Evolutionary conservation across 2,797 vertebrate species (phyloP).

Genomic region (Coendou prehensilis): DNA sequence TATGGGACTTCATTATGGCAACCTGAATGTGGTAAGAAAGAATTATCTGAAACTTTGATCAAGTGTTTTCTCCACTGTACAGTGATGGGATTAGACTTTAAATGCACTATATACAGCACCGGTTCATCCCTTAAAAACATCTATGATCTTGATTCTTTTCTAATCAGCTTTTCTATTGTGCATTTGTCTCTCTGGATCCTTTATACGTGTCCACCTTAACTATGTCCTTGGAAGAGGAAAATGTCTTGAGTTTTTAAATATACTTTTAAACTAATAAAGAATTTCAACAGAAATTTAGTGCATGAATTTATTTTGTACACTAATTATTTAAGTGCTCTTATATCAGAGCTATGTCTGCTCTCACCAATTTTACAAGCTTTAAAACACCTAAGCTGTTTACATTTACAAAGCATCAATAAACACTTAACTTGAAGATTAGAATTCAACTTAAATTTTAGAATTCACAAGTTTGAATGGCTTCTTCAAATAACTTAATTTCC

Average conservation of each 20-base stretch:
- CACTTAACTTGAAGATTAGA: slow-evolving; percentile 41
- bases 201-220: background rate
- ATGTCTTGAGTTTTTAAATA: background rate
- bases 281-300: slow-evolving; percentile 57
- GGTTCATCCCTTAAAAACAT: background rate
- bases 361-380: slow-evolving; percentile 6
- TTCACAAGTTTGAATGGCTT: slow-evolving; percentile 35
- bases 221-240: background rate
- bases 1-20: background rate
- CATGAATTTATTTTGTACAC: slow-evolving; percentile 40
- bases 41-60: background rate
- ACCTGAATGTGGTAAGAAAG: background rate
- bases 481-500: slow-evolving; percentile 52
- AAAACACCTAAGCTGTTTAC: background rate
- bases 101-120: background rate
- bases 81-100: background rate
- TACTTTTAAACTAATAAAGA: slow-evolving; percentile 21
- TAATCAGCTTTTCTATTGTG: background rate
- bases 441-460: slow-evolving; percentile 63
- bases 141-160: background rate
- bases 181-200: background rate
- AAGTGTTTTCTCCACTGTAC: background rate
- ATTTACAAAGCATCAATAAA: slow-evolving; percentile 33
- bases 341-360: background rate
- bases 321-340: slow-evolving; percentile 60